Conservation (phyloP, 2,113 vertebrate genomes). For the Crotalus viridis region DNA sequence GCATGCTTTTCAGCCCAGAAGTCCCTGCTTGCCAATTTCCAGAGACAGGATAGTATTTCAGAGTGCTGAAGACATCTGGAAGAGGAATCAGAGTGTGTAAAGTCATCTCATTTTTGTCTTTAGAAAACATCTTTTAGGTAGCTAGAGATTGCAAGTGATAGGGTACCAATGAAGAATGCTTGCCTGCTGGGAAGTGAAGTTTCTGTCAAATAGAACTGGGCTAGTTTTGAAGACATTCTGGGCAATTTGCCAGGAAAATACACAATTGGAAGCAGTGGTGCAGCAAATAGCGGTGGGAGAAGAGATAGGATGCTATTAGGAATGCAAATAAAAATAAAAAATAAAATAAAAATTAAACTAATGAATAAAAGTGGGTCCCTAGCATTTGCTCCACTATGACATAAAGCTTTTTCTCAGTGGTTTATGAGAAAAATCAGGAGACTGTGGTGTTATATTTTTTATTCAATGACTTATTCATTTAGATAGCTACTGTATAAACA, state of each 20-base stretch:
- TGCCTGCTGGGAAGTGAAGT: background rate
- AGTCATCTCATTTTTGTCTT: background rate
- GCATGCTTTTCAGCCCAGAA: background rate
- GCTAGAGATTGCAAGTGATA: background rate
- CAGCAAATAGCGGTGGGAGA: background rate
- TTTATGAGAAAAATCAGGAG: background rate
- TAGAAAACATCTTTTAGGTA: background rate
- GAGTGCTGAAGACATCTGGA: background rate
- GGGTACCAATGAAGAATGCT: no score
- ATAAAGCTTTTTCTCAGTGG: background rate
- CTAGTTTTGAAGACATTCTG: background rate
- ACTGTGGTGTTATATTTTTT: background rate
- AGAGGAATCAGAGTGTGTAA: background rate
- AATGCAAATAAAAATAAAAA: background rate
- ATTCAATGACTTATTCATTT: background rate
- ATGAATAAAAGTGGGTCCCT: background rate
- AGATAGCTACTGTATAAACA: background rate
- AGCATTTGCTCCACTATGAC: background rate
- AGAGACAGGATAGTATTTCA: background rate
- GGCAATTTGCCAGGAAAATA: background rate
- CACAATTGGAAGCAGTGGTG: background rate
- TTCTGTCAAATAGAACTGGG: background rate
- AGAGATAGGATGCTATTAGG: background rate
- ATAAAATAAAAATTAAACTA: background rate
- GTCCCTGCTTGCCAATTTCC: background rate